Evolutionary conservation across 1,140 invertebrate species (phyloP).

Genomic region (Caenorhabditis brenneri): DNA sequence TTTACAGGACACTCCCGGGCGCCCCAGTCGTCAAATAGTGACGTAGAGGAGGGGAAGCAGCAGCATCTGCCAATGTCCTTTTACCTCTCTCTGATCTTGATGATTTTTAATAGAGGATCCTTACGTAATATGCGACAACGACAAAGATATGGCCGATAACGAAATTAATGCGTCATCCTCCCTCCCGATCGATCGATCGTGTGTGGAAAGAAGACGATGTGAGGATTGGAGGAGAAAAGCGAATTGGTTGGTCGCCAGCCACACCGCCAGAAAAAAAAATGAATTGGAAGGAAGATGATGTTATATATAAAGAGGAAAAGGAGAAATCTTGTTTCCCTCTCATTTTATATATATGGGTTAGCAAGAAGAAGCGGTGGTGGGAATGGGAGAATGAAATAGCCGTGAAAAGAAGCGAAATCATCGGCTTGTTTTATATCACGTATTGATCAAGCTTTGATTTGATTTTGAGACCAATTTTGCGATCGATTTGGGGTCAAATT

Average conservation of each 20-base stretch:
- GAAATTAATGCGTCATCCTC: slow-evolving; percentile 1
- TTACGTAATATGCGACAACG: not conserved
- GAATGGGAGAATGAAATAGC: not conserved
- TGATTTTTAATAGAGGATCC: not conserved
- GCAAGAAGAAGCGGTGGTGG: not conserved
- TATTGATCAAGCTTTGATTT: too few relatives aligned
- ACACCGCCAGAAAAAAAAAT: not conserved
- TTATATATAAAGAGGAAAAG: not conserved
- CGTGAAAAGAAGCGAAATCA: too few relatives aligned
- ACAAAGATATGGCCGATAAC: too few relatives aligned
- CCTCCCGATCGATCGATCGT: too few relatives aligned
- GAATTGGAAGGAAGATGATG: not conserved
- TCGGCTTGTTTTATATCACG: too few relatives aligned
- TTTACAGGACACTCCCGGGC: slow-evolving; percentile 37
- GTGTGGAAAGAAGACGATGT: too few relatives aligned
- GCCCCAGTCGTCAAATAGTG: not conserved
- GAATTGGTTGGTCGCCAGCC: too few relatives aligned
- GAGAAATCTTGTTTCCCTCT: slow-evolving; percentile 14
- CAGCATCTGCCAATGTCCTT: not conserved
- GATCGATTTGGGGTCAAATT: too few relatives aligned
- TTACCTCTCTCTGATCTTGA: slow-evolving; percentile 3
- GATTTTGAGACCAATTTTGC: too few relatives aligned
- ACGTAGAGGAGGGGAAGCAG: not conserved
- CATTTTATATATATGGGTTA: slow-evolving; percentile 14
- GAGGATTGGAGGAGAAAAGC: not conserved